Evolutionary conservation across 2,888 invertebrate species (phyloP).

Genomic region (Phyto melanocephala): DNA sequence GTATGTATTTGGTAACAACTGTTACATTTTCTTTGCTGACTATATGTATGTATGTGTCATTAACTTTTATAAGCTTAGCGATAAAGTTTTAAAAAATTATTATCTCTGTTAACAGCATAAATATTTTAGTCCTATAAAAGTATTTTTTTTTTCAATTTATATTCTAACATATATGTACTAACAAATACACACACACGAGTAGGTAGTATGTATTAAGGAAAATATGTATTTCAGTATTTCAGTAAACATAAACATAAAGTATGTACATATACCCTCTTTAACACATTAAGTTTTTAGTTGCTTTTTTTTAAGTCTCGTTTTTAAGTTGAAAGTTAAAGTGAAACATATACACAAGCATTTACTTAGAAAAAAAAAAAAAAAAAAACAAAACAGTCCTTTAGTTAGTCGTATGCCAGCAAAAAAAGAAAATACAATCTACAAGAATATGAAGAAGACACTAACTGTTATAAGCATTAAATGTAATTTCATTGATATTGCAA

Average conservation of each 20-base stretch:
- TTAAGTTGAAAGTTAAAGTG: no score
- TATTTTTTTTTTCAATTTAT: background rate
- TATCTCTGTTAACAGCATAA: no score
- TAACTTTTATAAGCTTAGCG: no score
- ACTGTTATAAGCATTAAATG: background rate
- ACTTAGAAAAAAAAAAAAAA: no score
- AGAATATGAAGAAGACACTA: background rate
- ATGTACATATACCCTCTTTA: background rate
- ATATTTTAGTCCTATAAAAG: background rate
- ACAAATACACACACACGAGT: background rate
- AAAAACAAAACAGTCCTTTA: background rate
- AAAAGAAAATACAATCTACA: background rate
- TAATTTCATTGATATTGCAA: slow-evolving; percentile 49
- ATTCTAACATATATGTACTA: no score
- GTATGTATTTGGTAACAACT: no score
- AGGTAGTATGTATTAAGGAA: background rate
- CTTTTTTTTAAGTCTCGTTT: background rate
- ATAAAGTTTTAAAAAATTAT: no score
- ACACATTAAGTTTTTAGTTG: slow-evolving; percentile 11
- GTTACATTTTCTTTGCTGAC: no score
- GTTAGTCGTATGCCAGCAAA: slow-evolving; percentile 5
- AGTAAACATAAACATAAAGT: background rate
- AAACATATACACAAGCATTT: no score
- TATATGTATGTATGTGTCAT: no score
- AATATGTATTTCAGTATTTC: background rate